phyloP scores from a whole-genome alignment of 2,113 vertebrate genomes.

The Hystrix brachyura region DNA sequence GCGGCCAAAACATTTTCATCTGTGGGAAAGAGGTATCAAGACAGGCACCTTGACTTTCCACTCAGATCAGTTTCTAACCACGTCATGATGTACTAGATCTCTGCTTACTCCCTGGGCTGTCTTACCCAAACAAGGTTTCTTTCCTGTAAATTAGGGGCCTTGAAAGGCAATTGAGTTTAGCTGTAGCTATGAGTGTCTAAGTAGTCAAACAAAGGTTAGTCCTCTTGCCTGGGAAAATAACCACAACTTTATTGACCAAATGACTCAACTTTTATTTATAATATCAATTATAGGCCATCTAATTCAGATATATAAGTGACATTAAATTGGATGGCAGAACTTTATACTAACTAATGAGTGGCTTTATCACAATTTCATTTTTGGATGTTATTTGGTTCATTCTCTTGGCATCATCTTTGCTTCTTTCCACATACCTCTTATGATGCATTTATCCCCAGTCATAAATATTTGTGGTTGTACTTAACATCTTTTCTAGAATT shows the following conservation, averaged over 20 bases:
- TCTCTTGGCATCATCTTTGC: not conserved
- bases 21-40: not conserved
- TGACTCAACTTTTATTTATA: conserved; percentile 32
- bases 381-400: not conserved
- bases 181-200: not conserved
- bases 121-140: not conserved
- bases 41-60: not conserved
- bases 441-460: not conserved
- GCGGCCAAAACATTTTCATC: not conserved
- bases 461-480: not conserved
- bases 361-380: not conserved
- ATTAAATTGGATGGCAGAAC: conserved; percentile 3
- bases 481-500: not conserved
- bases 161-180: not conserved
- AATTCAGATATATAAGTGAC: not conserved
- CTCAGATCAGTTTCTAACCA: not conserved
- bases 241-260: not conserved
- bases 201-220: not conserved
- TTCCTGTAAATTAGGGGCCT: not conserved
- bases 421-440: not conserved
- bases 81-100: not conserved
- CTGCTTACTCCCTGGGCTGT: not conserved
- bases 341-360: conserved; percentile 33
- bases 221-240: not conserved
- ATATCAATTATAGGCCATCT: not conserved